Percentiles rank a stretch among this genome's conserved stretches.
phyloP scores from a whole-genome alignment of 2,888 invertebrate species.

The Strigamia maritima region DNA sequence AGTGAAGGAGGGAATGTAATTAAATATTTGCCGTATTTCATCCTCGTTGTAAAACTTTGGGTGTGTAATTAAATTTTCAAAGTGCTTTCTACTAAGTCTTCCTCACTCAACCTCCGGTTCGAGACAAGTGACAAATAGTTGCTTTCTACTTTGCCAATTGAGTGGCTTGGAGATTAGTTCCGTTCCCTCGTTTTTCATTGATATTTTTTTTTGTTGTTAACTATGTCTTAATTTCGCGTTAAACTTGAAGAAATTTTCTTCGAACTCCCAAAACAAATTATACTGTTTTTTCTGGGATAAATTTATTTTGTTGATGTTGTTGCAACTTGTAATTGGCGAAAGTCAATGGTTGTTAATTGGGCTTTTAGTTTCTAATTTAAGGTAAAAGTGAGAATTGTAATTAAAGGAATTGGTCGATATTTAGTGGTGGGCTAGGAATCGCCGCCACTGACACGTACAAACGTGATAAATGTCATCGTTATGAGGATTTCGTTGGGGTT shows the following conservation, averaged over 20 bases:
- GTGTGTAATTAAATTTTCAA: constrained; percentile 16
- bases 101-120: neutral
- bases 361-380: neutral
- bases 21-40: constrained; percentile 17
- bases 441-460: too few relatives aligned
- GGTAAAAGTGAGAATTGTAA: neutral
- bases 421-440: too few relatives aligned
- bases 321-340: neutral
- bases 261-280: neutral
- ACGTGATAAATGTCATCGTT: too few relatives aligned
- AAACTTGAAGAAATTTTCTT: neutral
- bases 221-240: neutral
- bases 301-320: neutral
- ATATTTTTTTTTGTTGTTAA: neutral
- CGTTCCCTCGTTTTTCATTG: neutral
- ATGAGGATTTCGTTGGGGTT: too few relatives aligned
- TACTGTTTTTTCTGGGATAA: neutral
- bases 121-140: constrained; percentile 20
- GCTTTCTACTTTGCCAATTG: neutral
- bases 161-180: neutral
- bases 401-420: neutral
- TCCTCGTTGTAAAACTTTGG: neutral
- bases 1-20: constrained; percentile 10
- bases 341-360: neutral
- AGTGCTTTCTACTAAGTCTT: neutral